These are phyloP conservation scores for Otolemur crassicaudatus DNA, from an alignment of 2,797 vertebrate genomes.

Conservation along the genomic window DNA sequence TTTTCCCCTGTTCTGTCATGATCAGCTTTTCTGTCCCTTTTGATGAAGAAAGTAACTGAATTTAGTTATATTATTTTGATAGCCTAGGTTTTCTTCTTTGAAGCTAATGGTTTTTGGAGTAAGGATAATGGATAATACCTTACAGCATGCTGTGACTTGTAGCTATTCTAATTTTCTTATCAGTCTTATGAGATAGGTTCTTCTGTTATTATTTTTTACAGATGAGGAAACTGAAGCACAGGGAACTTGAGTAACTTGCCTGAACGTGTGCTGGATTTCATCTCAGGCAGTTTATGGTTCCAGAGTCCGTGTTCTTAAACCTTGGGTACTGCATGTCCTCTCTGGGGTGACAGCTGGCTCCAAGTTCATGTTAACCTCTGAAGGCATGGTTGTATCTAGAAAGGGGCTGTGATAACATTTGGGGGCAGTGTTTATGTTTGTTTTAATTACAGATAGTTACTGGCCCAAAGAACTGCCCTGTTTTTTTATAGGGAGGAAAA, in stretches of 20 bases:
- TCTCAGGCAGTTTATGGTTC: neutral
- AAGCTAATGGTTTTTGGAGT: neutral
- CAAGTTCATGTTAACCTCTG: neutral
- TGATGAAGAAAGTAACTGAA: neutral
- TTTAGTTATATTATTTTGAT: neutral
- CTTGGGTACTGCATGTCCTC: accelerated
- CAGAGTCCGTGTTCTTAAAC: neutral
- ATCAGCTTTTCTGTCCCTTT: neutral
- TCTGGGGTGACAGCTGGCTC: neutral
- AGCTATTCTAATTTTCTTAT: neutral
- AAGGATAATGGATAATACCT: neutral
- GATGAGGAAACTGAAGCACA: neutral
- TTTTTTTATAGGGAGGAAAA: neutral
- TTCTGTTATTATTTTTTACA: neutral
- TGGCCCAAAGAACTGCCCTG: neutral
- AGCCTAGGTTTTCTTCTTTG: neutral
- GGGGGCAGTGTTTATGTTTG: neutral
- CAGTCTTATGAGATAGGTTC: neutral
- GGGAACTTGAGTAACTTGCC: neutral
- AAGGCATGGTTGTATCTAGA: neutral
- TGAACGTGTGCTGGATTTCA: neutral
- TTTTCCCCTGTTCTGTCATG: neutral
- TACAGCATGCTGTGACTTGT: neutral
- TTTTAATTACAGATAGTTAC: neutral
- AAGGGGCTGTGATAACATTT: neutral